phyloP scores from a whole-genome alignment of 2,797 vertebrate genomes.

The Parauchenoglanis ngamensis region DNA sequence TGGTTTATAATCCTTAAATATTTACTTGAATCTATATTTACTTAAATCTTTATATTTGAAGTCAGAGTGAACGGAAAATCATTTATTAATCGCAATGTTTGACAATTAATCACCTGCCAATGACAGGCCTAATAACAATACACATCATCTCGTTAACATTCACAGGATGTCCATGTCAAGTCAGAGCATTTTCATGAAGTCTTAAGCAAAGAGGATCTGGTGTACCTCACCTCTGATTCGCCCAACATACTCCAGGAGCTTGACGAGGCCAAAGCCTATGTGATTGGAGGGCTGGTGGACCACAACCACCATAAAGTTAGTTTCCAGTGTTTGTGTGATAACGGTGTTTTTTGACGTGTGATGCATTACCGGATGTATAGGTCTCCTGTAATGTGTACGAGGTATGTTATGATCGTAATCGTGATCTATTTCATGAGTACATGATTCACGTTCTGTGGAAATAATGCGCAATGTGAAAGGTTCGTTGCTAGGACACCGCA shows the following conservation, averaged over 20 bases:
- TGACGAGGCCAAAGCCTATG: constrained; percentile 89
- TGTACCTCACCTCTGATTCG: constrained; percentile 97
- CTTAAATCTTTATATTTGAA: background rate
- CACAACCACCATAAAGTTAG: constrained; percentile 98
- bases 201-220: constrained; percentile 84
- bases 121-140: no score
- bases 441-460: background rate
- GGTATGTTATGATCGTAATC: background rate
- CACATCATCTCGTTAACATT: background rate
- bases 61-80: background rate
- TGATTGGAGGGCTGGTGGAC: constrained; percentile 97
- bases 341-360: background rate
- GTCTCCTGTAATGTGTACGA: background rate
- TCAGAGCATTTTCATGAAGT: constrained; percentile 86
- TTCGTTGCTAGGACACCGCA: background rate
- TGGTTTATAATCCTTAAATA: background rate
- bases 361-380: background rate
- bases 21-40: background rate
- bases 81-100: background rate
- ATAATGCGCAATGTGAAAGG: background rate
- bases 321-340: background rate
- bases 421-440: background rate
- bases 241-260: constrained; percentile 87
- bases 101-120: background rate
- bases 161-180: constrained; percentile 87